phyloP scores from a whole-genome alignment of 2,888 invertebrate genomes.

The Melinaea marsaeus region DNA sequence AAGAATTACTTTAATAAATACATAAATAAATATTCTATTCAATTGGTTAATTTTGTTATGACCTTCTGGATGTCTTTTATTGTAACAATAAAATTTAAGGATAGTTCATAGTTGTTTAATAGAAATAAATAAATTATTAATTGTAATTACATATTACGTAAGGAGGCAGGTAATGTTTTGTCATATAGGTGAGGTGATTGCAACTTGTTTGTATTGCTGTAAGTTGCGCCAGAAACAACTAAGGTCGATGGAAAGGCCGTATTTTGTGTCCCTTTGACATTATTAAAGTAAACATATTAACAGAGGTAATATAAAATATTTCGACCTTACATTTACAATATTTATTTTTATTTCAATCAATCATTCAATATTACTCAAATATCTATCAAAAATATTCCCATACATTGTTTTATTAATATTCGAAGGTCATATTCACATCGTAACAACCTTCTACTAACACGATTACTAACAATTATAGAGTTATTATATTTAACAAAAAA shows the following conservation, averaged over 20 bases:
- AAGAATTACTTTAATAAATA: too few relatives aligned
- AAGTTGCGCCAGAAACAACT: constrained; percentile 25
- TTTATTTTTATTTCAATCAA: too few relatives aligned
- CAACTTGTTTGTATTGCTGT: not conserved
- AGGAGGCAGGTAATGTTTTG: not conserved
- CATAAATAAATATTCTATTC: too few relatives aligned
- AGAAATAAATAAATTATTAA: not conserved
- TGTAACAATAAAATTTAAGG: constrained; percentile 1
- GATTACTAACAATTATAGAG: too few relatives aligned
- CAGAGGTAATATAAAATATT: too few relatives aligned
- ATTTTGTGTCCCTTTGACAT: constrained; percentile 7
- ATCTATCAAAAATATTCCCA: not conserved
- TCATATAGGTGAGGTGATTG: constrained; percentile 2
- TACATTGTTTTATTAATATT: constrained; percentile 2
- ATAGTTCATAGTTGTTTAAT: not conserved
- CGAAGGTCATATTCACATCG: constrained; percentile 3
- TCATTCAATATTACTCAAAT: not conserved
- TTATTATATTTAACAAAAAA: too few relatives aligned
- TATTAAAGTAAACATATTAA: not conserved
- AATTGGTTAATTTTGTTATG: too few relatives aligned
- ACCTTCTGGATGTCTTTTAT: constrained; percentile 29
- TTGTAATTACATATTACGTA: not conserved
- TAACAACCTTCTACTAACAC: too few relatives aligned
- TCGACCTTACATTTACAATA: too few relatives aligned
- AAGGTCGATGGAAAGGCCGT: constrained; percentile 36